Percentiles rank a stretch among this genome's conserved stretches.
These are phyloP conservation scores for Octomys mimax DNA, from an alignment of 2,797 vertebrate genomes.

Conservation along the genomic window DNA sequence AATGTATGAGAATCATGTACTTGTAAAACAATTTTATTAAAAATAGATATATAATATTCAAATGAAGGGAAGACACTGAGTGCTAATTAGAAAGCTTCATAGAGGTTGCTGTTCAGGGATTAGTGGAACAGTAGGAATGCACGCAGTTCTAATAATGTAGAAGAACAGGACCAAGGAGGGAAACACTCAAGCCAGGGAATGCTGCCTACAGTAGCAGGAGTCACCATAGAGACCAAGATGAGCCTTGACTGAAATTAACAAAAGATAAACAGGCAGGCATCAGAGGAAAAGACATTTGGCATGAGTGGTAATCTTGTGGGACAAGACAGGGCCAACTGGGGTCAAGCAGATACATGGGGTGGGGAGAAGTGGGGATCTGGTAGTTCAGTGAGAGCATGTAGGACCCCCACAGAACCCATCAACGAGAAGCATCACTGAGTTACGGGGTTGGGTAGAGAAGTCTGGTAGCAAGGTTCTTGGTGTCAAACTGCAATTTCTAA, in stretches of 20 bases:
- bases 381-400: too few relatives aligned
- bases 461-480: too few relatives aligned
- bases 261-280: not conserved
- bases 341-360: not conserved
- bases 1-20: not conserved
- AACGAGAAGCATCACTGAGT: not conserved
- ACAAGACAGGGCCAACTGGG: not conserved
- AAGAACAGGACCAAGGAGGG: not conserved
- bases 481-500: not conserved
- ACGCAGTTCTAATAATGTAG: not conserved
- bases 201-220: not conserved
- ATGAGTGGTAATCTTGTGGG: not conserved
- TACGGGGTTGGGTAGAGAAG: too few relatives aligned
- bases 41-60: not conserved
- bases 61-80: not conserved
- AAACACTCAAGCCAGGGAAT: not conserved
- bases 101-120: not conserved
- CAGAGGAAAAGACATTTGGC: rapidly evolving
- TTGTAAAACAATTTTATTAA: not conserved
- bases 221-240: not conserved
- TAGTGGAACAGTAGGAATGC: not conserved
- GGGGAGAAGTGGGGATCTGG: not conserved
- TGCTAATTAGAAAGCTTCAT: not conserved
- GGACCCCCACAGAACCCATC: too few relatives aligned
- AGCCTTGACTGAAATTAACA: not conserved